Evolutionary conservation across 2,888 invertebrate genomes (phyloP).

Genomic region (Drosophila prolongata): DNA sequence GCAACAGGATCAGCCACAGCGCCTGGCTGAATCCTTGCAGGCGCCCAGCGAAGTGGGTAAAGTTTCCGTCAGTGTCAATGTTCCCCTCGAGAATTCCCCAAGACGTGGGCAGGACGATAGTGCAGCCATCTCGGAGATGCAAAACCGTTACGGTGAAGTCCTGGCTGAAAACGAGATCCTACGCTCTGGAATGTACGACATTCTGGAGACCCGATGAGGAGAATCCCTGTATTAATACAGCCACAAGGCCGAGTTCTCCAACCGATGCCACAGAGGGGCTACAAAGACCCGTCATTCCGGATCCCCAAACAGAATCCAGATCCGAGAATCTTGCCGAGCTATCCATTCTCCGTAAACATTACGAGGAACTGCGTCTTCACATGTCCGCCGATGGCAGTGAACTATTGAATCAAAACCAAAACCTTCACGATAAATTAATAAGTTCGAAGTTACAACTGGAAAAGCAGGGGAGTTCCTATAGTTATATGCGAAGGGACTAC

Average conservation of each 20-base stretch:
- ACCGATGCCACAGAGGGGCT: conserved; percentile 63
- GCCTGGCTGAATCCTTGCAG: background rate
- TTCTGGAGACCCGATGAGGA: background rate
- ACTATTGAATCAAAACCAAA: conserved; percentile 64
- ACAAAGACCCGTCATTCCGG: conserved; percentile 71
- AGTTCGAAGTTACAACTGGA: conserved; percentile 68
- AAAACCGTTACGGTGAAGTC: conserved; percentile 86
- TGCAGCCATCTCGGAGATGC: conserved; percentile 78
- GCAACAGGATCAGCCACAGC: conserved; percentile 4
- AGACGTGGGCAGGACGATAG: conserved; percentile 72
- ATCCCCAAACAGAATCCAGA: conserved; percentile 27
- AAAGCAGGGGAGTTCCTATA: conserved; percentile 69
- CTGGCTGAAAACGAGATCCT: conserved; percentile 95
- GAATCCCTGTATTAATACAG: conserved; percentile 57
- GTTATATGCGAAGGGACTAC: conserved; percentile 81
- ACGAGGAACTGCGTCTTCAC: conserved; percentile 78
- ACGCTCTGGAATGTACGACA: conserved; percentile 89
- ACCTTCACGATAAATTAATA: conserved; percentile 70
- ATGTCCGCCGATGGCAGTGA: conserved; percentile 78
- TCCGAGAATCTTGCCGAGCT: conserved; percentile 65
- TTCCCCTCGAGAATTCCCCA: conserved; percentile 51
- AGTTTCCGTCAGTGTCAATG: conserved; percentile 65
- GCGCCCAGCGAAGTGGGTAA: conserved; percentile 73
- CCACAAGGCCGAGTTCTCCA: conserved; percentile 82
- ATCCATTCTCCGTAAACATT: conserved; percentile 73